Evolutionary conservation across 2,888 invertebrate species (phyloP), one percentile per base, ranked within the genome.

Genomic region (Amphipoea lucens): DNA sequence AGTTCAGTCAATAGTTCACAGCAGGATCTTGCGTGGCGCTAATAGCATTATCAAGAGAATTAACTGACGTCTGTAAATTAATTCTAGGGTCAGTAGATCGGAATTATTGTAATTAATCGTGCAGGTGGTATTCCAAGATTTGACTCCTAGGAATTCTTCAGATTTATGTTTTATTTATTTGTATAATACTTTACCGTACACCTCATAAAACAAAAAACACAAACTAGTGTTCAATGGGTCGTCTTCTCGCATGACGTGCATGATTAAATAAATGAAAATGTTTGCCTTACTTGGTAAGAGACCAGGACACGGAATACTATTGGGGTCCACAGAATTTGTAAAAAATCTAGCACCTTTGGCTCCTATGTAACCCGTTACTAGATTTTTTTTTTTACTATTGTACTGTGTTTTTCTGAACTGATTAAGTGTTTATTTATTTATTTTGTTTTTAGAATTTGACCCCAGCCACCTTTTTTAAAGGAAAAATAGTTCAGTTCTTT

Each of bases 11-110:
- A 66, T 60, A 76, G 65, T 29, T 36, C 14, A 51, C 23, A 70
- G n/a, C 40, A 42, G 67, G 36, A 36, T 76, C 57, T 65, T 60
- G 48, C 48, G 48, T 76, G 51, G 72, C 12, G 5, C 51, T 82
- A 82, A 82, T 82, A 82, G 57, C 51, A 70, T 81, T 81, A 69
- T 67, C 40, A 11, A 36, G 17, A n/a, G 12, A 72, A 66, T 70
- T 72, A 68, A 73, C 62, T 14, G 45, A 51, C 23, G 40, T 63
- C 66, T 51, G 51, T n/a, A 9, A 80, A 66, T 57, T 48, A 65
- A 79, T 65, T 63, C 23, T 42, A 57, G 23, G 40, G 65, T 48
- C 60, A 78, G 40, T 60, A 67, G 2, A 57, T 42, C 12, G 20
- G 4, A 51, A 80, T 79, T 63, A 48, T 71, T 45, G 36, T 54